phyloP scores from a whole-genome alignment of 2,113 vertebrate genomes.

The Australoheros scitulus region DNA sequence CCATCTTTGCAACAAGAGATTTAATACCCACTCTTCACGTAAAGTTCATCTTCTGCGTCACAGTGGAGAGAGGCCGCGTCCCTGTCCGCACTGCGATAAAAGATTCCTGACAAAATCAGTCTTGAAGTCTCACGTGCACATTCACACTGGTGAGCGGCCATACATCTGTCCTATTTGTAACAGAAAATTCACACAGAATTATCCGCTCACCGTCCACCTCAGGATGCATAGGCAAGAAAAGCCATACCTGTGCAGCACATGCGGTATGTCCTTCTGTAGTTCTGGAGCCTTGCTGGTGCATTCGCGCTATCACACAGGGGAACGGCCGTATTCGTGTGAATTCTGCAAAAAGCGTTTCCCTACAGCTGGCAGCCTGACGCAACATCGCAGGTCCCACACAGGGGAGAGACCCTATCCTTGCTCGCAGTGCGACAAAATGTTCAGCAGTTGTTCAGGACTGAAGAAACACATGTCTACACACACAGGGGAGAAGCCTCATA shows the following conservation, averaged over 20 bases:
- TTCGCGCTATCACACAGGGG: neutral
- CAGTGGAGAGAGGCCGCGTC: slow-evolving; percentile 49
- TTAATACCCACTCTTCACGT: slow-evolving; percentile 30
- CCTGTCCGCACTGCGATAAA: slow-evolving; percentile 28
- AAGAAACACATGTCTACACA: neutral
- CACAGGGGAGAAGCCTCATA: slow-evolving; percentile 4
- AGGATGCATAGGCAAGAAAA: neutral
- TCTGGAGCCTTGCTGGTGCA: slow-evolving; percentile 4
- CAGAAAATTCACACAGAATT: neutral
- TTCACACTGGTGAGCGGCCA: neutral
- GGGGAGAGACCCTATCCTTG: neutral
- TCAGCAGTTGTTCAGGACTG: neutral
- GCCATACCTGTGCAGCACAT: slow-evolving; percentile 2
- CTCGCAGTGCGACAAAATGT: slow-evolving; percentile 5
- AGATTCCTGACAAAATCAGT: neutral
- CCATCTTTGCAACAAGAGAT: slow-evolving; percentile 32
- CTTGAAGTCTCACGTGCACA: neutral
- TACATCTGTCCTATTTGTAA: neutral
- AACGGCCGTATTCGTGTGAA: slow-evolving; percentile 39
- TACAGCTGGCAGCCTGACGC: neutral
- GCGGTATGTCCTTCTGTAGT: neutral
- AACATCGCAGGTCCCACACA: rapidly evolving
- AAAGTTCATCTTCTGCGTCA: slow-evolving; percentile 44
- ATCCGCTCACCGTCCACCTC: neutral
- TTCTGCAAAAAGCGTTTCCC: slow-evolving; percentile 47